phyloP scores from a whole-genome alignment of 2,113 vertebrate genomes.

The Cheirogaleus medius region DNA sequence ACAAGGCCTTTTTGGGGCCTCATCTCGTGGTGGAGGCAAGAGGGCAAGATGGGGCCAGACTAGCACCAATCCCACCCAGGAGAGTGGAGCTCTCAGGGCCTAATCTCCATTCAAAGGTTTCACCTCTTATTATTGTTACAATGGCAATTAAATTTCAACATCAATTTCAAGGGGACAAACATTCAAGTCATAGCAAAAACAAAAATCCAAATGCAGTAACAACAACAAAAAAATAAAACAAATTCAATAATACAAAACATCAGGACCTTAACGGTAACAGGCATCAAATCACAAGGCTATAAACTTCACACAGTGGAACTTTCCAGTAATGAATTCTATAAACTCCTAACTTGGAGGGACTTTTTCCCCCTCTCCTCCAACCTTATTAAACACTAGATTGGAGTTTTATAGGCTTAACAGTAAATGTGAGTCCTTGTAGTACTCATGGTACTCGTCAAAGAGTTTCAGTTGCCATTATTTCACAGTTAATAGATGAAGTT shows the following conservation, averaged over 20 bases:
- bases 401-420: conserved; percentile 60
- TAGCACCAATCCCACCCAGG: fast-evolving
- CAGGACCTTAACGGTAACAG: conserved; percentile 51
- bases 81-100: too few species aligned
- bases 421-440: conserved; percentile 54
- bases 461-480: conserved; percentile 65
- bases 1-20: too few species aligned
- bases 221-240: neutral
- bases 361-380: conserved; percentile 15
- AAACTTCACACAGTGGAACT: conserved; percentile 73
- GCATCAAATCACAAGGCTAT: conserved; percentile 72
- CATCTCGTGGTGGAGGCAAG: neutral
- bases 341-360: conserved; percentile 55
- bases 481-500: conserved; percentile 53
- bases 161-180: neutral
- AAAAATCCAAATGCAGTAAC: neutral
- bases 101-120: neutral
- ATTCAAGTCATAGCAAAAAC: neutral
- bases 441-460: conserved; percentile 42
- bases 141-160: neutral
- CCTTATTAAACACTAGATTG: conserved; percentile 66
- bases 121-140: neutral
- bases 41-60: neutral
- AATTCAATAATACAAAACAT: neutral
- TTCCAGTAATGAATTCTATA: conserved; percentile 65